Conservation (phyloP, 2,888 invertebrate species). For the Dynastes tityus region DNA sequence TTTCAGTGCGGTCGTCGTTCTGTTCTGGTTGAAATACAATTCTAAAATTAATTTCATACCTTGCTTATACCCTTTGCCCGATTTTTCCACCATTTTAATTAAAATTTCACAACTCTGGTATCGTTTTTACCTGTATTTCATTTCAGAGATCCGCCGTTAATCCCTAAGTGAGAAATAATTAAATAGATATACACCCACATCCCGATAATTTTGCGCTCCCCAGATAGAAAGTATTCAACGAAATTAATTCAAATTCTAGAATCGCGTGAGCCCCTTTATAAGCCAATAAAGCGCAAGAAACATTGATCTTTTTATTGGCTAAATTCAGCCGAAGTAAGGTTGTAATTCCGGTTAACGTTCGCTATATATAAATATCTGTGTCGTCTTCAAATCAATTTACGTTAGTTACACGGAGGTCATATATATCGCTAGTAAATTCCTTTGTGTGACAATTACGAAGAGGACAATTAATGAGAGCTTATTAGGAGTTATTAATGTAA, state of each 20-base stretch:
- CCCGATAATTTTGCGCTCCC: neutral
- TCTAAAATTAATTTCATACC: conserved; percentile 13
- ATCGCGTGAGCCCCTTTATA: neutral
- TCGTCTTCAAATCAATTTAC: too few species aligned
- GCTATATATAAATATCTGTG: neutral
- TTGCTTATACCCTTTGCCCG: neutral
- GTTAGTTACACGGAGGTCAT: too few species aligned
- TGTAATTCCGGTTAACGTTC: neutral
- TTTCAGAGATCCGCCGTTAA: neutral
- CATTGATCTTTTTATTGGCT: neutral
- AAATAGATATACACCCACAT: neutral
- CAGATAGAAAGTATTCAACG: neutral
- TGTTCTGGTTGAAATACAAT: neutral
- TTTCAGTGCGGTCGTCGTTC: conserved; percentile 1
- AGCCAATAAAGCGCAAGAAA: neutral
- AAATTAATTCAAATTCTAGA: neutral
- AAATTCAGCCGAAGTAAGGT: too few species aligned
- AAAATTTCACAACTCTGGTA: conserved; percentile 10
- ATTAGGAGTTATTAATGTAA: too few species aligned
- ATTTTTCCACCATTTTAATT: conserved; percentile 19
- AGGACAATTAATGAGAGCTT: too few species aligned
- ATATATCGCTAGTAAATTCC: too few species aligned
- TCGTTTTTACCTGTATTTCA: conserved; percentile 14
- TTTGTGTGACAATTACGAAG: too few species aligned
- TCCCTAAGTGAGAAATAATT: conserved; percentile 11